Evolutionary conservation across 2,113 vertebrate species (phyloP).

Genomic region (Dascyllus trimaculatus): DNA sequence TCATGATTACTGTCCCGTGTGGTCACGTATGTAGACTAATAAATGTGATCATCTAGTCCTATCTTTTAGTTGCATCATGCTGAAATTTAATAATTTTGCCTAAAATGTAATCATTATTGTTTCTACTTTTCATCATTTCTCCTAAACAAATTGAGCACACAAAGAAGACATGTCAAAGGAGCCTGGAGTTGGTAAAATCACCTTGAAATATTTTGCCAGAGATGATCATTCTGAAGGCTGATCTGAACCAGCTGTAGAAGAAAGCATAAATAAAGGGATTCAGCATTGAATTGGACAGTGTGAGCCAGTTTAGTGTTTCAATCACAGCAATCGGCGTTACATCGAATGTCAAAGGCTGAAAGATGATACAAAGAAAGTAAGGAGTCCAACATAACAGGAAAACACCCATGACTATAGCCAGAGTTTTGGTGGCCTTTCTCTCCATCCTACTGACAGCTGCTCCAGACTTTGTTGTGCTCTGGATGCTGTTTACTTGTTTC

Average conservation of each 20-base stretch:
- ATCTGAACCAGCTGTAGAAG: slow-evolving; percentile 36
- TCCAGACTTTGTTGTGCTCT: background rate
- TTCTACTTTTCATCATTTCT: background rate
- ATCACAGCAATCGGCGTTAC: background rate
- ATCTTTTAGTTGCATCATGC: too few relatives aligned
- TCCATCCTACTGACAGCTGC: background rate
- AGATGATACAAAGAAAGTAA: background rate
- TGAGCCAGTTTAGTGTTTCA: background rate
- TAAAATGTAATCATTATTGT: too few relatives aligned
- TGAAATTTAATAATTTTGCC: too few relatives aligned
- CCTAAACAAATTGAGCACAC: background rate
- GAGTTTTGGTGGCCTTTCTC: background rate
- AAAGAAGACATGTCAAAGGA: background rate
- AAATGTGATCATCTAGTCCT: too few relatives aligned
- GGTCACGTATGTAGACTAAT: too few relatives aligned
- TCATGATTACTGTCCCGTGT: too few relatives aligned
- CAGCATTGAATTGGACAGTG: slow-evolving; percentile 29
- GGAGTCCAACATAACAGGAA: background rate
- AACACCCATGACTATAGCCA: background rate
- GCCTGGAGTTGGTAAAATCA: background rate
- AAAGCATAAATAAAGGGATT: slow-evolving; percentile 45
- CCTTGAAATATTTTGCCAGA: slow-evolving; percentile 20
- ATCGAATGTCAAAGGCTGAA: background rate
- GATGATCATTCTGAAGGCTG: slow-evolving; percentile 25
- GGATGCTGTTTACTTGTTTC: slow-evolving; percentile 17